Evolutionary conservation across 2,888 invertebrate species (phyloP).

Genomic region (Diploptera punctata): DNA sequence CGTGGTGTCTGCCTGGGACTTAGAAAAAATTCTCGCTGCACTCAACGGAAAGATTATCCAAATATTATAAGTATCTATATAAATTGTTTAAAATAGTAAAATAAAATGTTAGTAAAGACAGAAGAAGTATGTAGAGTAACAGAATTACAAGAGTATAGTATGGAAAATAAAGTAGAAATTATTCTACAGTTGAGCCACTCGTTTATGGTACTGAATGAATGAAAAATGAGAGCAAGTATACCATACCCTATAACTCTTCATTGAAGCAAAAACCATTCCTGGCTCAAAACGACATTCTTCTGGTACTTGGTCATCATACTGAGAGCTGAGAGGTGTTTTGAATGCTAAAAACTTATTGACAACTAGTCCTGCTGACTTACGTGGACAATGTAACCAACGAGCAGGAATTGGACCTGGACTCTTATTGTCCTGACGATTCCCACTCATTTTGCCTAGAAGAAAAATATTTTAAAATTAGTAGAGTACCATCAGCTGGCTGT

Average conservation of each 20-base stretch:
- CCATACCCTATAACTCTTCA: conserved; percentile 77
- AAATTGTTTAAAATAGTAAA: too few relatives aligned
- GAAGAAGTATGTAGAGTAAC: too few relatives aligned
- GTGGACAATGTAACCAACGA: conserved; percentile 88
- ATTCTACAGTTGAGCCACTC: too few relatives aligned
- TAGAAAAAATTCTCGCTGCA: too few relatives aligned
- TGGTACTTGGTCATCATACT: conserved; percentile 86
- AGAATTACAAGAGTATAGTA: too few relatives aligned
- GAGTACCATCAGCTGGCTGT: not conserved
- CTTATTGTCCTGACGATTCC: conserved; percentile 9
- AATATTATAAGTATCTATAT: too few relatives aligned
- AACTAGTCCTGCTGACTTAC: conserved; percentile 76
- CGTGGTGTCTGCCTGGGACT: too few relatives aligned
- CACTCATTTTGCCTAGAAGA: conserved; percentile 16
- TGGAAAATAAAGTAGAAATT: too few relatives aligned
- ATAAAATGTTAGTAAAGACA: too few relatives aligned
- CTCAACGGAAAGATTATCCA: too few relatives aligned
- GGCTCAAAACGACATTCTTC: conserved; percentile 84
- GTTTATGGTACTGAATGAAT: too few relatives aligned
- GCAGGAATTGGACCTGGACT: conserved; percentile 75
- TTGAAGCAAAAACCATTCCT: conserved; percentile 82
- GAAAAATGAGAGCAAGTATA: too few relatives aligned
- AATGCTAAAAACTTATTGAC: conserved; percentile 89
- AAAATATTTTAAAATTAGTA: not conserved
- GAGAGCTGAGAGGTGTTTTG: conserved; percentile 88